Percentiles rank a stretch among this genome's conserved stretches.
These are phyloP conservation scores for Atta cephalotes DNA, from an alignment of 1,140 invertebrate species.

Conservation along the genomic window DNA sequence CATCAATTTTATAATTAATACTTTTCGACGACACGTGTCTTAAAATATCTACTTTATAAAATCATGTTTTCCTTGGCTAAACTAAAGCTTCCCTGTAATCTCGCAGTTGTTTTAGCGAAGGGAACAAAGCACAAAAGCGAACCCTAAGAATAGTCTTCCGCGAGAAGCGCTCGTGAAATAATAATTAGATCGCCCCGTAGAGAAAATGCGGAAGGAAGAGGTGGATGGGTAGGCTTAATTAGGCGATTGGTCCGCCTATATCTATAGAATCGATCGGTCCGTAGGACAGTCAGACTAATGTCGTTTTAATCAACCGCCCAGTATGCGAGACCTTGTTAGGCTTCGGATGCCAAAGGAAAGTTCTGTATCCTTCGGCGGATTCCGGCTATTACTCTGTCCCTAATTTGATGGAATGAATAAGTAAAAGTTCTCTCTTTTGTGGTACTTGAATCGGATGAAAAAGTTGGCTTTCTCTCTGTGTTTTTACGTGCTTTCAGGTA, in stretches of 20 bases:
- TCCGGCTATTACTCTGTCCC: slow-evolving; percentile 26
- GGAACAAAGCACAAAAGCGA: slow-evolving; percentile 73
- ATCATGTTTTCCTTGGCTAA: background rate
- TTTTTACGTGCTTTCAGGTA: slow-evolving; percentile 13
- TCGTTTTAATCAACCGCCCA: slow-evolving; percentile 78
- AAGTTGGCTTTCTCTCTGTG: slow-evolving; percentile 25
- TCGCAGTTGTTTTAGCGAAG: slow-evolving; percentile 70
- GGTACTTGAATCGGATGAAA: slow-evolving; percentile 44
- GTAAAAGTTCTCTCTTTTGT: slow-evolving; percentile 47
- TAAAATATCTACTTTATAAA: background rate
- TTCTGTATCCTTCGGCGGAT: slow-evolving; percentile 38
- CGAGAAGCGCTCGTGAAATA: slow-evolving; percentile 76
- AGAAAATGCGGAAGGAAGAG: slow-evolving; percentile 74
- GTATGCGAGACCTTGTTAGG: slow-evolving; percentile 60
- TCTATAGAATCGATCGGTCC: slow-evolving; percentile 66
- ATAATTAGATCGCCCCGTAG: slow-evolving; percentile 81
- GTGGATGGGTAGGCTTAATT: slow-evolving; percentile 75
- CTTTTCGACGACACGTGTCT: background rate
- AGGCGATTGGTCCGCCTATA: slow-evolving; percentile 80
- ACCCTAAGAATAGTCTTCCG: slow-evolving; percentile 46
- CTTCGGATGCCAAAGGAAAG: slow-evolving; percentile 46
- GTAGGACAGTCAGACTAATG: slow-evolving; percentile 71
- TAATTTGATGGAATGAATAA: slow-evolving; percentile 60
- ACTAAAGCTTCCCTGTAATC: slow-evolving; percentile 7
- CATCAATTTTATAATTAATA: background rate